A percentile compares a stretch with the other conserved stretches of the same genome.
Evolutionary conservation across 2,113 vertebrate genomes (phyloP).

Genomic region (Calonectris borealis): DNA sequence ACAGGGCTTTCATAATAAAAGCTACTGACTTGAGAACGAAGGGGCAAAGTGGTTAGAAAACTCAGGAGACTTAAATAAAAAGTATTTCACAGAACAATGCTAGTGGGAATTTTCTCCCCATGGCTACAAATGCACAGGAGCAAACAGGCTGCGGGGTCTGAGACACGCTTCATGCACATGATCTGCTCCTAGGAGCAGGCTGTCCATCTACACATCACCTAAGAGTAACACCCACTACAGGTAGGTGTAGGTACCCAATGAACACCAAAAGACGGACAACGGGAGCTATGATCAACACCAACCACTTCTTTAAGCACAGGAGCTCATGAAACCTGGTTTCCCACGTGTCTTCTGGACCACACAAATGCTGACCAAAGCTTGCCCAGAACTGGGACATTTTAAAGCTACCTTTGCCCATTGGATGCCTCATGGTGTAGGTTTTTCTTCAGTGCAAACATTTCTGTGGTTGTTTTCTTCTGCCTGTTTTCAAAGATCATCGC

Average conservation of each 20-base stretch:
- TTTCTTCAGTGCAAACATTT: neutral
- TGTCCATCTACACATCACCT: neutral
- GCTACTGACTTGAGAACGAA: conserved; percentile 24
- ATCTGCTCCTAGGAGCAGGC: neutral
- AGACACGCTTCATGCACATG: neutral
- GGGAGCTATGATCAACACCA: neutral
- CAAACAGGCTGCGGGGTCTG: neutral
- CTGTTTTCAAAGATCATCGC: neutral
- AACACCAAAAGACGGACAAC: accelerated
- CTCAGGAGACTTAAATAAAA: neutral
- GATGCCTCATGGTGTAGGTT: neutral
- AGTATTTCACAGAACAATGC: neutral
- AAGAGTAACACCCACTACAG: neutral
- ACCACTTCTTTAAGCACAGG: neutral
- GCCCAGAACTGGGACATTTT: neutral
- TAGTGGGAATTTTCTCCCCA: neutral
- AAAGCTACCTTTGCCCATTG: neutral
- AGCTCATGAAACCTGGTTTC: neutral
- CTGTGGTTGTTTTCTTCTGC: neutral
- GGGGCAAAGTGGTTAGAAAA: neutral
- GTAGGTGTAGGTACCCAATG: neutral
- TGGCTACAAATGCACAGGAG: neutral
- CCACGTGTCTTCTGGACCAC: neutral
- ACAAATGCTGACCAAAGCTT: neutral
- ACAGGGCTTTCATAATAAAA: conserved; percentile 14